Evolutionary conservation across 2,113 vertebrate genomes (phyloP).

Genomic region (Axis porcinus): DNA sequence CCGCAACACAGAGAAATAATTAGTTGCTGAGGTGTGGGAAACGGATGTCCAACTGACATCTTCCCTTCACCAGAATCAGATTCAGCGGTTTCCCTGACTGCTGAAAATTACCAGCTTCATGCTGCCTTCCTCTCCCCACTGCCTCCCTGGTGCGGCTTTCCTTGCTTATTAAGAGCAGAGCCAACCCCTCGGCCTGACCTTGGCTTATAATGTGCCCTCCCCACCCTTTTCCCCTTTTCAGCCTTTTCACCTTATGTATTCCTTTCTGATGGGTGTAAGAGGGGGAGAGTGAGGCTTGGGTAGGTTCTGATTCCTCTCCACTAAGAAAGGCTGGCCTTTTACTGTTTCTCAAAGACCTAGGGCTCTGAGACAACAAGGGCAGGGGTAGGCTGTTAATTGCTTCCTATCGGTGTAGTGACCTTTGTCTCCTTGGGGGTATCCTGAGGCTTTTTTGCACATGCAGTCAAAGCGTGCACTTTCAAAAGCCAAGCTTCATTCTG

Average conservation of each 20-base stretch:
- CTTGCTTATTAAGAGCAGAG: background rate
- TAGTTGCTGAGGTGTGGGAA: conserved; percentile 67
- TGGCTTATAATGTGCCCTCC: rapidly evolving
- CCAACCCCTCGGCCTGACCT: background rate
- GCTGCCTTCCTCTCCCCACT: background rate
- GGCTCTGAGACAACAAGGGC: background rate
- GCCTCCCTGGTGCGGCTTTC: background rate
- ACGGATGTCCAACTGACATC: conserved; percentile 71
- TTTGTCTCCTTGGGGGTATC: background rate
- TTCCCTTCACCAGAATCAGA: conserved; percentile 59
- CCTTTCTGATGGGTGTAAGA: background rate
- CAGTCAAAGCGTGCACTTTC: background rate
- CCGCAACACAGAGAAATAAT: conserved; percentile 66
- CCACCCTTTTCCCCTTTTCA: too few relatives aligned
- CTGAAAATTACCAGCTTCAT: conserved; percentile 36
- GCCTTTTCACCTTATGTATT: background rate
- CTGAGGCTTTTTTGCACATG: background rate
- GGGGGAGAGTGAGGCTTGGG: background rate
- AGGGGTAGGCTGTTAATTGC: background rate
- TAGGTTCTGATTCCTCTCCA: background rate
- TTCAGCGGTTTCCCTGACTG: conserved; percentile 58
- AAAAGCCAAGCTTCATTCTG: background rate
- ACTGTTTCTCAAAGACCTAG: background rate
- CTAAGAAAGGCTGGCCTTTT: background rate
- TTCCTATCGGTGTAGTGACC: background rate